phyloP scores from a whole-genome alignment of 2,797 vertebrate genomes.

The Phataginus tricuspis region DNA sequence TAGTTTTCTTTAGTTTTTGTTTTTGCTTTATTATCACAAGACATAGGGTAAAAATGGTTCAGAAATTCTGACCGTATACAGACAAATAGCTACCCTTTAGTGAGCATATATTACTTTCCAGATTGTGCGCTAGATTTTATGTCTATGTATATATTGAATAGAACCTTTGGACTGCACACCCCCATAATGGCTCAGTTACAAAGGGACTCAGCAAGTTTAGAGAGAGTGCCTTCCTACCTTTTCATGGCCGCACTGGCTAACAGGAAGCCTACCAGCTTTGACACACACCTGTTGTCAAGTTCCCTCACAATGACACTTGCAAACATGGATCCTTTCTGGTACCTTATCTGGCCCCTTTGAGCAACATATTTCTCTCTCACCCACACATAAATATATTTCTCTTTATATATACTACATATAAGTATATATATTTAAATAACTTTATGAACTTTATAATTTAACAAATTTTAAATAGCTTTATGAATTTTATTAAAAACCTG shows the following conservation, averaged over 20 bases:
- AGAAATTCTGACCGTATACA: neutral
- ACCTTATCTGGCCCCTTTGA: neutral
- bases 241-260: neutral
- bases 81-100: neutral
- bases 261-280: neutral
- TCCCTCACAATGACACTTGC: neutral
- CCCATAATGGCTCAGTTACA: neutral
- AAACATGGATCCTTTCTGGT: neutral
- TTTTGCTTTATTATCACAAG: neutral
- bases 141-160: neutral
- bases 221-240: neutral
- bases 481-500: neutral
- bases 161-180: neutral
- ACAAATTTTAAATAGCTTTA: neutral
- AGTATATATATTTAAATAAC: neutral
- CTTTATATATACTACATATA: neutral
- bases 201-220: neutral
- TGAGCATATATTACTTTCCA: neutral
- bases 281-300: neutral
- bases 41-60: neutral
- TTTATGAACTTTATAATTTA: neutral
- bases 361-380: neutral
- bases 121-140: neutral
- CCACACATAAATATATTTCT: neutral
- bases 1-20: neutral